Evolutionary conservation across 2,113 vertebrate genomes (phyloP).

Genomic region (Dipodomys merriami): DNA sequence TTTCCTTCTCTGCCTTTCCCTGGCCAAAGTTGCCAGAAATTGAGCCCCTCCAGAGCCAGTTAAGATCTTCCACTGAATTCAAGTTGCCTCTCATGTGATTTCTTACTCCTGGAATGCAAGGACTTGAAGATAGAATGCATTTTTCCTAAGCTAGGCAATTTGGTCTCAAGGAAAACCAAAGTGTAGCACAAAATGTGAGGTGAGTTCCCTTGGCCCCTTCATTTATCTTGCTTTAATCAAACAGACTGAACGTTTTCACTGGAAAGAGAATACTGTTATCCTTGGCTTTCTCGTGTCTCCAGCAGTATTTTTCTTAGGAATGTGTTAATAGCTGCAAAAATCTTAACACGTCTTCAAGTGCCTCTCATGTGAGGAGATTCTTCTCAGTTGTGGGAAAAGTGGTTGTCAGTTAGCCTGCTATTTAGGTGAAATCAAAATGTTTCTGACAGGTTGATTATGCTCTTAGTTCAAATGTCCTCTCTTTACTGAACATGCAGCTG

Average conservation of each 20-base stretch:
- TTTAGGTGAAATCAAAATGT: constrained; percentile 72
- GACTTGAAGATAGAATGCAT: constrained; percentile 31
- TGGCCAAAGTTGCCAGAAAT: neutral
- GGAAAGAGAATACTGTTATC: constrained; percentile 79
- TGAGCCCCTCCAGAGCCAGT: neutral
- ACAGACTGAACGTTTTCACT: constrained; percentile 77
- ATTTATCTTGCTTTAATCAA: constrained; percentile 82
- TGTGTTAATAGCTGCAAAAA: constrained; percentile 83
- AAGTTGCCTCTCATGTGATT: neutral
- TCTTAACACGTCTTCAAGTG: constrained; percentile 82
- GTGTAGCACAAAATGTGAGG: constrained; percentile 65
- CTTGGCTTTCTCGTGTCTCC: constrained; percentile 79
- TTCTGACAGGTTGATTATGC: constrained; percentile 79
- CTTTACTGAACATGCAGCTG: constrained; percentile 57
- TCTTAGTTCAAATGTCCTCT: constrained; percentile 68
- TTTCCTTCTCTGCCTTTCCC: neutral
- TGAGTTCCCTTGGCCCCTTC: constrained; percentile 58
- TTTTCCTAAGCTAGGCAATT: constrained; percentile 52
- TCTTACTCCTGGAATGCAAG: constrained; percentile 25
- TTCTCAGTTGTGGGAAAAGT: constrained; percentile 78
- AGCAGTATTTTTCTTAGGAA: constrained; percentile 80
- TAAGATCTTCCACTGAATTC: neutral
- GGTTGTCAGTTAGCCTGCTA: constrained; percentile 73
- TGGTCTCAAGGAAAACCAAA: constrained; percentile 57
- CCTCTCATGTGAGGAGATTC: constrained; percentile 75